Evolutionary conservation across 2,113 vertebrate genomes (phyloP).

Genomic region (Ochotona princeps): DNA sequence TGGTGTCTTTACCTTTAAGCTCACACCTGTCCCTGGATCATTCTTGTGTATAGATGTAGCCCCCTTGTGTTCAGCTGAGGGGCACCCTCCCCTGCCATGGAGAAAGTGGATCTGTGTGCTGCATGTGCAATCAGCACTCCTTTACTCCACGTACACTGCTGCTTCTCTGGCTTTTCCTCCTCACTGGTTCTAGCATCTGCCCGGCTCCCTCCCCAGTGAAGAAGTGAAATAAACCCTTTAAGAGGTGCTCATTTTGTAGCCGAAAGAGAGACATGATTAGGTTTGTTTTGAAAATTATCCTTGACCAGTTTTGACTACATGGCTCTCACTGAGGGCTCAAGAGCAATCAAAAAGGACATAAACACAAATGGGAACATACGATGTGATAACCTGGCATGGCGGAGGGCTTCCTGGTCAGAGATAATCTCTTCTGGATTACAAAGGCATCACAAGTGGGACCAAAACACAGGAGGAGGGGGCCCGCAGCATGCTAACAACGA

Average conservation of each 20-base stretch:
- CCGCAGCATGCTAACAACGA: no score
- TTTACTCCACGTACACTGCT: not conserved
- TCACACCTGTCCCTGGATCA: not conserved
- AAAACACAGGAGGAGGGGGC: not conserved
- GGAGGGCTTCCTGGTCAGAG: not conserved
- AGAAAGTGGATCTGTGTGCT: not conserved
- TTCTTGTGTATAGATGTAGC: not conserved
- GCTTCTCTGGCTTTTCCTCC: not conserved
- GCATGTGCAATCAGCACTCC: not conserved
- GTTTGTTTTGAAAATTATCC: no score
- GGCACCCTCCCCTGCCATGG: not conserved
- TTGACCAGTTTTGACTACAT: not conserved
- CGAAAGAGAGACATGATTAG: not conserved
- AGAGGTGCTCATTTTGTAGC: not conserved
- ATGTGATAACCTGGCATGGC: not conserved
- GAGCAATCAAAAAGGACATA: not conserved
- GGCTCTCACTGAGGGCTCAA: not conserved
- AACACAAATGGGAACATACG: not conserved
- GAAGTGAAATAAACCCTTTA: not conserved
- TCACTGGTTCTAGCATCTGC: not conserved
- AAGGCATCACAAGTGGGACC: not conserved
- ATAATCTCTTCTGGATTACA: not conserved
- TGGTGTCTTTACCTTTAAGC: no score
- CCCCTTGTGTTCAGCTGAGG: not conserved
- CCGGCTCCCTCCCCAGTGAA: conserved; percentile 16